Evolutionary conservation across 1,140 invertebrate species (phyloP), one percentile per base, ranked within the genome.

Genomic region (Archivesica marissinica): DNA sequence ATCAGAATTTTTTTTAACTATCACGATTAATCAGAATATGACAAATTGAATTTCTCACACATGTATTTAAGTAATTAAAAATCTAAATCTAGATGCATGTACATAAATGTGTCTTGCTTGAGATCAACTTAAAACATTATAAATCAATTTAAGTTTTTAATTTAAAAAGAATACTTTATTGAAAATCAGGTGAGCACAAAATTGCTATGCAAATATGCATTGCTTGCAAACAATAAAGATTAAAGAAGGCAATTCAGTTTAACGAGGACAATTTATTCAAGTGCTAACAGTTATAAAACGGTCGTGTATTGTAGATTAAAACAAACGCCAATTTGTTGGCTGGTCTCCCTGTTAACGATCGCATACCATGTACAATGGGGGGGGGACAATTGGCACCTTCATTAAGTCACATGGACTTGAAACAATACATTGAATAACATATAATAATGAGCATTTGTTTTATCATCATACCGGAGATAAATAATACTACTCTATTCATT

Each of bases 221-320:
- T n/a, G n/a, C n/a, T n/a, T n/a, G n/a, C n/a, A n/a, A n/a, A n/a
- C n/a, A n/a, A n/a, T n/a, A n/a, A n/a, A n/a, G n/a, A n/a, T n/a
- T n/a, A n/a, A n/a, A n/a, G n/a, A n/a, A n/a, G n/a, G n/a, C n/a
- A n/a, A n/a, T n/a, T n/a, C n/a, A n/a, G n/a, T n/a, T n/a, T 28
- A 59, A n/a, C n/a, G 2, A 59, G n/a, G 13, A 28, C 9, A 59
- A 59, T 28, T 28, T 52, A 52, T 20, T 59, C 15, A 11, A 59
- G 23, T 64, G 59, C 30, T 35, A 64, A 35, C 30, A 64, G 59
- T 64, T 64, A n/a, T n/a, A 64, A 64, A 35, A 64, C 59, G 38
- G 38, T 35, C 38, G 59, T 35, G 20, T 9, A 35, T 35, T 28
- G 2, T 11, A 64, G 59, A 64, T 64, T 64, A 35, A 33, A 64